Base-by-base conservation (phyloP, 2,113 vertebrate genomes). In the Tauraco erythrolophus region DNA sequence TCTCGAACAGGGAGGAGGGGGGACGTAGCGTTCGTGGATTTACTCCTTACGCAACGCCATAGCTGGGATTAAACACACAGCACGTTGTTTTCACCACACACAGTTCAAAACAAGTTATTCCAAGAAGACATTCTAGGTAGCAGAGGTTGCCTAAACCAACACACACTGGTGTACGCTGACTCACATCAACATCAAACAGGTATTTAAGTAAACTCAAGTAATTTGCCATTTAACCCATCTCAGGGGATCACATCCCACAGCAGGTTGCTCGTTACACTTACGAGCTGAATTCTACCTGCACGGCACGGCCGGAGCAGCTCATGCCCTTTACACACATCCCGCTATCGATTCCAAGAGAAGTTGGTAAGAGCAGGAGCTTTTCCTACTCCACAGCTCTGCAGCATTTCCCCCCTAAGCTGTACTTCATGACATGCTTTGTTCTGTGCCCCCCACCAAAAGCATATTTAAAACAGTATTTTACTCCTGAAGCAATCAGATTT, bases 141-240 rank as follows among this genome's bases (percentile, higher is more conserved):
- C 68, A 62, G 75, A 51, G 37, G 23, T 61, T n/a, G 23, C 50
- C 48, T 33, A 48, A 48, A 48, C 48, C 31, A 27, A 10, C 28
- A 18, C 3, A 19, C 1, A 11, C 1, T 3, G 19, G 3, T 7
- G 48, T 11, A 33, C 25, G 37, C 35, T 5, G 1, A 1, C 3
- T 27, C 9, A 1, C 3, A 9, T 2, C 21, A 8, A 21, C 30
- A 11, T 2, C 5, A 53, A 51, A 24, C 51, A n/a, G 3, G 23
- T 5, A 25, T 35, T 28, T 21, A 30, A 76, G 43, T 6, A 41
- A 92, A 94, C 33, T 25, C 37, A 33, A 61, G 6, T 31, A 6
- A 74, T 57, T 69, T 66, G 54, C 64, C 68, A 48, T 61, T 83
- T 39, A 56, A 65, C 19, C 35, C 41, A 35, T 5, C 50, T 33